Percentiles rank a stretch among this genome's conserved stretches.
Evolutionary conservation across 1,140 invertebrate species (phyloP).

Genomic region (Trichonephila inaurata): DNA sequence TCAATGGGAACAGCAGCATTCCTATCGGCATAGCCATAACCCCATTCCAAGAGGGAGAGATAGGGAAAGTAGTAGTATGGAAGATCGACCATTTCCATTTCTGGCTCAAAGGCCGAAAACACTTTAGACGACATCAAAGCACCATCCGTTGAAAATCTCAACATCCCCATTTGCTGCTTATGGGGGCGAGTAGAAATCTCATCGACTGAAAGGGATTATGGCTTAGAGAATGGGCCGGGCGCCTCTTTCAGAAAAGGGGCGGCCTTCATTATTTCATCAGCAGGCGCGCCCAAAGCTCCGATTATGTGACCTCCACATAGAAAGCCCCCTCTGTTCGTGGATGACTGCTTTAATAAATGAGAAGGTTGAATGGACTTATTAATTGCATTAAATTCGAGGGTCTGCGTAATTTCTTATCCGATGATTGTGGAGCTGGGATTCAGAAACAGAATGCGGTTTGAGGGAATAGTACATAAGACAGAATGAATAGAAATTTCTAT

Average conservation of each 20-base stretch:
- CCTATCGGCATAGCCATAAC: conserved; percentile 3
- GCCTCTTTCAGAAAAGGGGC: not conserved
- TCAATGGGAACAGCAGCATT: not conserved
- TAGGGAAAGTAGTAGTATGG: not conserved
- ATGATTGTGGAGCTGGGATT: too few relatives aligned
- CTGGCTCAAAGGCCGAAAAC: conserved; percentile 1
- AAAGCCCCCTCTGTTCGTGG: not conserved
- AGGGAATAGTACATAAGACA: too few relatives aligned
- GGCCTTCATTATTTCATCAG: not conserved
- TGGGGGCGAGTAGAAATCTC: not conserved
- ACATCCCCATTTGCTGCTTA: not conserved
- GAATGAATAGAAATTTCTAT: too few relatives aligned
- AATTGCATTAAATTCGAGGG: conserved; percentile 45
- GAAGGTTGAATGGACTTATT: conserved; percentile 31
- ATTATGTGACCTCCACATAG: conserved; percentile 36
- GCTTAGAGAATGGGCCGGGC: not conserved
- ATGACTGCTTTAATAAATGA: conserved; percentile 21
- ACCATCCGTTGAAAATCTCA: not conserved
- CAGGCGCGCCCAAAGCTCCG: not conserved
- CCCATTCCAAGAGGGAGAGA: not conserved
- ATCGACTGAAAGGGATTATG: conserved; percentile 14
- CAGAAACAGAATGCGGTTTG: too few relatives aligned
- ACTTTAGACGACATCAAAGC: conserved; percentile 21
- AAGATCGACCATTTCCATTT: conserved; percentile 26
- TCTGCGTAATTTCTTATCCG: not conserved